These are phyloP conservation scores for Eucidaris tribuloides DNA, from an alignment of 35 echinoderm and acorn worm species.

Conservation along the genomic window DNA sequence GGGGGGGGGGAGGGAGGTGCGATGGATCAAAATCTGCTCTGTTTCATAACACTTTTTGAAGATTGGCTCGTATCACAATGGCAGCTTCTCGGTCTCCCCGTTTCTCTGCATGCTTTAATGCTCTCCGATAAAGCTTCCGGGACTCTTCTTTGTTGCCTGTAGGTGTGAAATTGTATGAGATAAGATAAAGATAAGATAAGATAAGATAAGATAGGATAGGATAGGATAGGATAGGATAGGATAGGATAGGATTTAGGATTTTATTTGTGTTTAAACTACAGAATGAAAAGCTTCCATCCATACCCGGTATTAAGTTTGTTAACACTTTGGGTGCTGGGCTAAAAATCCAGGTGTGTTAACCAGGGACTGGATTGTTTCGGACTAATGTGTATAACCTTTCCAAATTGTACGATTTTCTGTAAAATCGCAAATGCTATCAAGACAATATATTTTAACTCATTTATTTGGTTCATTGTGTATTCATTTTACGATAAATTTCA, in stretches of 20 bases:
- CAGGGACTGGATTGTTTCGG: too few species aligned
- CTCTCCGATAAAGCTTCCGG: constrained; percentile 17
- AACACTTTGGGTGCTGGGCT: too few species aligned
- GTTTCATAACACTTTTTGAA: constrained; percentile 19
- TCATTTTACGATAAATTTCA: too few species aligned
- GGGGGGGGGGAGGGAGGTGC: too few species aligned
- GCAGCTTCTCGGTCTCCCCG: constrained; percentile 18
- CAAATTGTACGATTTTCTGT: too few species aligned
- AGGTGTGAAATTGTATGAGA: not conserved
- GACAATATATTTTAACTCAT: too few species aligned
- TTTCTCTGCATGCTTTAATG: constrained; percentile 26
- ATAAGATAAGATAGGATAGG: not conserved
- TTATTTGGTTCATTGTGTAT: too few species aligned
- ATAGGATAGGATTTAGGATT: not conserved
- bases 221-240: not conserved
- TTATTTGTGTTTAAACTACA: not conserved
- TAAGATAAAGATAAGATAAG: not conserved
- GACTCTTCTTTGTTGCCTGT: constrained; percentile 27
- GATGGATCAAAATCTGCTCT: too few species aligned
- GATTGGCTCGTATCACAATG: not conserved
- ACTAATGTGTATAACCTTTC: too few species aligned
- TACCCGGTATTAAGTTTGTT: too few species aligned
- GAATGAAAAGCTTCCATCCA: not conserved
- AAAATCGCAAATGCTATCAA: too few species aligned
- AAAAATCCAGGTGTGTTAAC: too few species aligned